phyloP scores from a whole-genome alignment of 2,113 vertebrate species.

The Melanerpes aurifrons region DNA sequence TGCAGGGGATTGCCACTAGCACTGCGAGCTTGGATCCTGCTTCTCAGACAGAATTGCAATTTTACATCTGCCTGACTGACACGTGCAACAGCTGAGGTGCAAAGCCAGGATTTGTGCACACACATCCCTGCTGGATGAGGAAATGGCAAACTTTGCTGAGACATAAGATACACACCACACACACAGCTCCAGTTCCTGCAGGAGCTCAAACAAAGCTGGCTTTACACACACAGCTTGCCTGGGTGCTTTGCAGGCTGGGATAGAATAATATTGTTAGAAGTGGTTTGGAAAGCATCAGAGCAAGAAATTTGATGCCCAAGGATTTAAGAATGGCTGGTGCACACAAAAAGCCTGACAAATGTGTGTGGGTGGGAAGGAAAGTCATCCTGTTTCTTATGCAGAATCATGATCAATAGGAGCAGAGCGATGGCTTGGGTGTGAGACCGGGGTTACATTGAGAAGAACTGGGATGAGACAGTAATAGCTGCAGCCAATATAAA shows the following conservation, averaged over 20 bases:
- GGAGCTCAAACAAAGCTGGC: not conserved
- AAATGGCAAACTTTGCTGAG: not conserved
- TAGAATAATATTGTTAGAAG: not conserved
- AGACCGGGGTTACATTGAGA: not conserved
- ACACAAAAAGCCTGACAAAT: not conserved
- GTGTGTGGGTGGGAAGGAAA: constrained; percentile 4
- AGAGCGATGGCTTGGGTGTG: not conserved
- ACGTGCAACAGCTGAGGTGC: not conserved
- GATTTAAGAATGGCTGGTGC: not conserved
- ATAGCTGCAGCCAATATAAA: constrained; percentile 1
- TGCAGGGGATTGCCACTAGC: not conserved
- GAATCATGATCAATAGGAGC: not conserved
- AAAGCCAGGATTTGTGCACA: not conserved
- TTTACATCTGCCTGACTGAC: not conserved
- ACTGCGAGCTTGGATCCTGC: not conserved
- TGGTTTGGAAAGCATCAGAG: not conserved
- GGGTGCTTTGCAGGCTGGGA: not conserved
- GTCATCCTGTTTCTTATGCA: not conserved
- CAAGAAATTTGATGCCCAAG: not conserved
- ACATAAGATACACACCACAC: not conserved
- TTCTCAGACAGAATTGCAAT: not conserved
- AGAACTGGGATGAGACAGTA: not conserved
- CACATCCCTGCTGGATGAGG: not conserved
- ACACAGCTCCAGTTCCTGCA: not conserved
- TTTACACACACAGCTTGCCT: not conserved